Evolutionary conservation across 92 coral and sea anemone genomes (phyloP).

Genomic region (Epizoanthus ramosus): DNA sequence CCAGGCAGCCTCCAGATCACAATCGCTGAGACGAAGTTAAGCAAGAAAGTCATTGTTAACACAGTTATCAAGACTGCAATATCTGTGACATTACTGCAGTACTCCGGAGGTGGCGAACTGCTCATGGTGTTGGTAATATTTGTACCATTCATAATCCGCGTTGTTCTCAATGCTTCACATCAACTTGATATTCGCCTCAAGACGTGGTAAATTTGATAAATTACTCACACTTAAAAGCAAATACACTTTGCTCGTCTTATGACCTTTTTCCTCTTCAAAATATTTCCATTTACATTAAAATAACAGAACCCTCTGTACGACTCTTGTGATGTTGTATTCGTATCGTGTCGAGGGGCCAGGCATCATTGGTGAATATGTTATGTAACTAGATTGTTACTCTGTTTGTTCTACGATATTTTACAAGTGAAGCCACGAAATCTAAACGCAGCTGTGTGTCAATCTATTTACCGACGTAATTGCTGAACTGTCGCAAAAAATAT

Average conservation of each 20-base stretch:
- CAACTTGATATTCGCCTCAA: no score
- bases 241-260: no score
- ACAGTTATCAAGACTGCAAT: conserved; percentile 46
- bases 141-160: neutral
- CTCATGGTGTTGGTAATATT: neutral
- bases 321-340: no score
- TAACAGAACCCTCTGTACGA: neutral
- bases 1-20: conserved; percentile 83
- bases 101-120: neutral
- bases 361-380: conserved; percentile 12
- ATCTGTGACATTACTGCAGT: conserved; percentile 1
- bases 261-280: no score
- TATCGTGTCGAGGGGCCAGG: neutral
- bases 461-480: conserved; percentile 15
- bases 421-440: neutral
- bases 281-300: neutral
- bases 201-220: no score
- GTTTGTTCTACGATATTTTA: conserved; percentile 20
- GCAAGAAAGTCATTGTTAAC: conserved; percentile 53
- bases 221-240: no score
- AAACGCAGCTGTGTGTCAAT: neutral
- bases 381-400: neutral
- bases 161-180: neutral
- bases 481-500: neutral
- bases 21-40: conserved; percentile 70